Conservation (phyloP, 2,888 invertebrate species). For the Conops quadrifasciatus region DNA sequence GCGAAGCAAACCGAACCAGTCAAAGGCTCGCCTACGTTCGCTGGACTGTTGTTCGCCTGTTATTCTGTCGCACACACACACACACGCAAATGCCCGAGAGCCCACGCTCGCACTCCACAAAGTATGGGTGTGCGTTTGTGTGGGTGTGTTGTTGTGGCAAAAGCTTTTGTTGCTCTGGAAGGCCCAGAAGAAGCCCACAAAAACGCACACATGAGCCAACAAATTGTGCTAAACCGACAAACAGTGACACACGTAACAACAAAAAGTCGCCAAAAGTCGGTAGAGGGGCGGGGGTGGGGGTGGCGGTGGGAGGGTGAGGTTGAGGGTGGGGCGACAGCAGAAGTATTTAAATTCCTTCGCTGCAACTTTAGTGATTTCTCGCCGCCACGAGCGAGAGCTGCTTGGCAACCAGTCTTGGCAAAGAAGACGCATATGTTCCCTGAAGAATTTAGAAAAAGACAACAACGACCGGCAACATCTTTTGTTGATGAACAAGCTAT, state of each 20-base stretch:
- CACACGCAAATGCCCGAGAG: not conserved
- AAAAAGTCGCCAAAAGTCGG: slow-evolving; percentile 8
- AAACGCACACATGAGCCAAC: not conserved
- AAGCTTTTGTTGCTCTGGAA: slow-evolving; percentile 3
- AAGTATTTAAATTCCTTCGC: not conserved
- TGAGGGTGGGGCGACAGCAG: not conserved
- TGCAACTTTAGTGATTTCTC: not conserved
- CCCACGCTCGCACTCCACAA: not conserved
- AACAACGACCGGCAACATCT: not conserved
- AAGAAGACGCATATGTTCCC: not conserved
- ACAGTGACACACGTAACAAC: not conserved
- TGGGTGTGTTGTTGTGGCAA: not conserved
- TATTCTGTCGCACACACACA: slow-evolving; percentile 9
- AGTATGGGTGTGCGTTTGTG: not conserved
- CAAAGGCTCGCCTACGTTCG: not conserved
- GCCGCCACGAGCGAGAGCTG: no score
- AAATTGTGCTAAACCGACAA: not conserved
- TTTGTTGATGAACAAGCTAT: slow-evolving; percentile 24
- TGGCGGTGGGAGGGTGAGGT: no score
- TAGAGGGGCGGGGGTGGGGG: no score
- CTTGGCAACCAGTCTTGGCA: not conserved
- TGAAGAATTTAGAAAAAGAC: not conserved
- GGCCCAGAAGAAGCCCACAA: not conserved
- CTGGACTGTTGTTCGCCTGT: slow-evolving; percentile 25
- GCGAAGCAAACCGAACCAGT: slow-evolving; percentile 17